phyloP scores from a whole-genome alignment of 2,888 invertebrate genomes.

The Chloroclysta siterata region DNA sequence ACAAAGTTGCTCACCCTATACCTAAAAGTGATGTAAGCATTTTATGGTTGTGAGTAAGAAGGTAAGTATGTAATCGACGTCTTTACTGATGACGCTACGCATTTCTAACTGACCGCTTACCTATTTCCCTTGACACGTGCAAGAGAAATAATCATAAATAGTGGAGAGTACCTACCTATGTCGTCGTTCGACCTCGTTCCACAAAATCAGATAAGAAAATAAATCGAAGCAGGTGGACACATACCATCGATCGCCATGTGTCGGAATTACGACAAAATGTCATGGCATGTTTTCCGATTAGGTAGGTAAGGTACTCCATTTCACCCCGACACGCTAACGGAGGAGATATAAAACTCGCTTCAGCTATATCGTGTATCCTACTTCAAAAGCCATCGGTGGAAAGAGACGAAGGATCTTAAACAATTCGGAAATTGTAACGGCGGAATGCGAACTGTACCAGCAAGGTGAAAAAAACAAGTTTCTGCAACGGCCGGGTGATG shows the following conservation, averaged over 20 bases:
- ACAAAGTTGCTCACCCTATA: neutral
- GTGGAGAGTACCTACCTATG: constrained; percentile 33
- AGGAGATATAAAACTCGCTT: constrained; percentile 12
- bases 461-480: constrained; percentile 55
- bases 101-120: neutral
- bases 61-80: neutral
- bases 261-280: constrained; percentile 53
- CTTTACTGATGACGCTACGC: constrained; percentile 1
- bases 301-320: constrained; percentile 9
- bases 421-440: constrained; percentile 53
- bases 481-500: constrained; percentile 48
- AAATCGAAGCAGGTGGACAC: constrained; percentile 63
- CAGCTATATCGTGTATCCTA: constrained; percentile 21
- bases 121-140: constrained; percentile 12
- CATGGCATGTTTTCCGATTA: constrained; percentile 46
- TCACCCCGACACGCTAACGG: constrained; percentile 25
- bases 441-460: constrained; percentile 36
- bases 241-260: constrained; percentile 56
- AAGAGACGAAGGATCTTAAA: constrained; percentile 45
- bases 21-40: neutral
- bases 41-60: constrained; percentile 1
- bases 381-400: constrained; percentile 37
- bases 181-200: constrained; percentile 65
- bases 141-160: constrained; percentile 46
- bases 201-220: constrained; percentile 72